Conservation (phyloP, 2,888 invertebrate genomes). For the Parapristionchus giblindavisi region DNA sequence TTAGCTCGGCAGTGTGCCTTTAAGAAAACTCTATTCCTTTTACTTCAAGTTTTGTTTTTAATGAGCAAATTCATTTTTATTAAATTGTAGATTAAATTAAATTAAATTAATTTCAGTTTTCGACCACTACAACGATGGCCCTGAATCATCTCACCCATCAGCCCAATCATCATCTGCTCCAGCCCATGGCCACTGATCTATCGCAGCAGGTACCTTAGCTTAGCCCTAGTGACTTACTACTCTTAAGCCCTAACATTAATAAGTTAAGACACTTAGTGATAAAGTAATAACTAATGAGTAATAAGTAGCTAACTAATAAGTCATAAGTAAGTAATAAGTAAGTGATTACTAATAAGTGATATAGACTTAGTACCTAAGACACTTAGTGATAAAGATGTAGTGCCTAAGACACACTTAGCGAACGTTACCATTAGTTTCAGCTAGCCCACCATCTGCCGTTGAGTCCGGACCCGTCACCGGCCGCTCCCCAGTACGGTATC, state of each 20-base stretch:
- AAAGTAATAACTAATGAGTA: background rate
- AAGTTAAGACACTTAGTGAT: background rate
- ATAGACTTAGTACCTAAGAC: no score
- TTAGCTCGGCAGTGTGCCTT: no score
- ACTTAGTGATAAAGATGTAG: no score
- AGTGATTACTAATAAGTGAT: no score
- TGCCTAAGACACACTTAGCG: no score
- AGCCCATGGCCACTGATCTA: slow-evolving; percentile 28
- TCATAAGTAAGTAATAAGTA: no score
- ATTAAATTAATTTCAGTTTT: background rate
- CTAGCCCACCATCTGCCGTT: slow-evolving; percentile 30
- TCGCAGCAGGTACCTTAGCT: slow-evolving; percentile 27
- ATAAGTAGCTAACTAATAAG: no score
- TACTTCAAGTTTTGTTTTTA: no score
- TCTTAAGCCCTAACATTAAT: no score
- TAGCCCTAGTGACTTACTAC: background rate
- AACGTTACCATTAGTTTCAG: slow-evolving; percentile 5
- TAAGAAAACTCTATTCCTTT: no score
- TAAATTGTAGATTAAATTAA: background rate
- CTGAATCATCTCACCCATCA: slow-evolving; percentile 31
- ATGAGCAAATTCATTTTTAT: no score
- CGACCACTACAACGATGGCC: slow-evolving; percentile 7
- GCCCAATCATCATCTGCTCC: slow-evolving; percentile 32
- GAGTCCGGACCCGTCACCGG: slow-evolving; percentile 30
- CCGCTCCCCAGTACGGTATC: slow-evolving; percentile 30